phyloP scores from a whole-genome alignment of 2,797 vertebrate genomes.

The Gallinago stenura region DNA sequence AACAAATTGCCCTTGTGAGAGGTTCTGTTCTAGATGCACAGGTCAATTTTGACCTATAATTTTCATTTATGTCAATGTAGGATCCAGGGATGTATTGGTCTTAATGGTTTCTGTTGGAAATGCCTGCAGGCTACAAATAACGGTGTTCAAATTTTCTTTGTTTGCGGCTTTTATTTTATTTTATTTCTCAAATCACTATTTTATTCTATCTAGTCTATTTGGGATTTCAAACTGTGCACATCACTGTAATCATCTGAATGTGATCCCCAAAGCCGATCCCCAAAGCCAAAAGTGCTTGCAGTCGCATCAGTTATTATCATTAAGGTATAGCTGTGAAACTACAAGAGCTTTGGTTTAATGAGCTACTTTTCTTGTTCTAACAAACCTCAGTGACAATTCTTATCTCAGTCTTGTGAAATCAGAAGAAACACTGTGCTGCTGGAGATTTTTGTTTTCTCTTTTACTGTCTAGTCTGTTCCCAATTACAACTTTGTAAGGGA shows the following conservation, averaged over 20 bases:
- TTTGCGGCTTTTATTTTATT: neutral
- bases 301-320: neutral
- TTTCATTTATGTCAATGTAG: neutral
- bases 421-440: neutral
- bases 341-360: neutral
- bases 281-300: neutral
- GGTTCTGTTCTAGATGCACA: neutral
- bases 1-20: neutral
- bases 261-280: neutral
- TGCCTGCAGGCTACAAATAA: neutral
- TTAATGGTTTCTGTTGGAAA: neutral
- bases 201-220: neutral
- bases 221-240: neutral
- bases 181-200: neutral
- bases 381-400: neutral
- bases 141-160: neutral
- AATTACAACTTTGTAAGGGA: neutral
- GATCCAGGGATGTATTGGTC: neutral
- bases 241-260: neutral
- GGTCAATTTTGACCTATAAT: neutral
- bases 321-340: neutral
- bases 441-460: neutral
- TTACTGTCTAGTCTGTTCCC: neutral
- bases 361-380: neutral
- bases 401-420: neutral